phyloP scores from a whole-genome alignment of 2,888 invertebrate species.

The Salticus scenicus region DNA sequence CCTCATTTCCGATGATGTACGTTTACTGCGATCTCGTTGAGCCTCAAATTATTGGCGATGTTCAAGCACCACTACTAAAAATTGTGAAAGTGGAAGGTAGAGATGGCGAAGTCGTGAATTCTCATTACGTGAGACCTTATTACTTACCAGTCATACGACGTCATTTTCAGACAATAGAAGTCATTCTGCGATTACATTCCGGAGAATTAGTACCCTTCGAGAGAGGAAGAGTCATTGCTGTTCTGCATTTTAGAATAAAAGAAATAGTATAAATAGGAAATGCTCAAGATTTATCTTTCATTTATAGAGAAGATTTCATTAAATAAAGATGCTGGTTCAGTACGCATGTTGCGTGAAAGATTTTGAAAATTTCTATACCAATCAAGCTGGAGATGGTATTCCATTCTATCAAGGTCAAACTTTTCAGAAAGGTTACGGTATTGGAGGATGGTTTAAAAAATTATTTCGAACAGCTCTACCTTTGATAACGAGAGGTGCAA shows the following conservation, averaged over 20 bases:
- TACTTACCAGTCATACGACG: constrained; percentile 27
- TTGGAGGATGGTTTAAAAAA: constrained; percentile 6
- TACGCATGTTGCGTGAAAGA: constrained; percentile 25
- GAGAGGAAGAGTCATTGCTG: background rate
- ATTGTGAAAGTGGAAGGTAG: constrained; percentile 22
- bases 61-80: constrained; percentile 19
- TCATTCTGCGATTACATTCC: background rate
- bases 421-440: constrained; percentile 23
- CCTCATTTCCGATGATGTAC: constrained; percentile 48
- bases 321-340: constrained; percentile 21
- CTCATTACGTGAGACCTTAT: constrained; percentile 22
- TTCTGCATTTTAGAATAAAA: constrained; percentile 1
- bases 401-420: background rate
- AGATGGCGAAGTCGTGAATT: constrained; percentile 20
- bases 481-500: constrained; percentile 29
- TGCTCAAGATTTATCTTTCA: background rate
- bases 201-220: constrained; percentile 32
- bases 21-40: constrained; percentile 66
- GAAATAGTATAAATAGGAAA: background rate
- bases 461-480: constrained; percentile 35
- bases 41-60: constrained; percentile 21
- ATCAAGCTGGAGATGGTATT: constrained; percentile 8
- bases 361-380: constrained; percentile 26
- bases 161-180: constrained; percentile 27
- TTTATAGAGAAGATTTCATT: background rate